Evolutionary conservation across 2,888 invertebrate species (phyloP), one percentile per base, ranked within the genome.

Genomic region (Baccha elongata): DNA sequence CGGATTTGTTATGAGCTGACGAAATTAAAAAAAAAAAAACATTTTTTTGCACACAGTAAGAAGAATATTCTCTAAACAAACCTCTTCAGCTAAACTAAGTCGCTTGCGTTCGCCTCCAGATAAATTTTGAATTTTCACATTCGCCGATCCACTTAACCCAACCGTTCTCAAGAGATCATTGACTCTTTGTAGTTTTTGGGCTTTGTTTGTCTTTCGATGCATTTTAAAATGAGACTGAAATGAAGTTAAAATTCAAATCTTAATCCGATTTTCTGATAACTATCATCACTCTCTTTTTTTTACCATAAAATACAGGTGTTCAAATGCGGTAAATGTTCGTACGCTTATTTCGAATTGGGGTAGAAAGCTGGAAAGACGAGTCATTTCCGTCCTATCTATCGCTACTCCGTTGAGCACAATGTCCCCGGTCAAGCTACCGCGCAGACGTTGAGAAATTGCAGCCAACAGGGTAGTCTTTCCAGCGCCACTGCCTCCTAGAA

Each of bases 101-200:
- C 96, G 92, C 88, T 97, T 96, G 87, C 94, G 93, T 90, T 98
- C 98, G 0, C 98, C 98, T 0, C 98, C 98, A 0, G 97, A 97
- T 42, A 98, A 92, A 11, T 94, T 93, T 87, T 94, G 94, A 29
- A 97, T 92, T 85, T 94, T 92, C 0, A 96, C 96, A 86, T 94
- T 91, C 0, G 92, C 92, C 87, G 96, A 95, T 87, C 94, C 94
- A 10, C 90, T 91, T 8, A 98, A 92, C 0, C 96, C 96, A 23
- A 98, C 92, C 73, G 95, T 94, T 0, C 86, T 40, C 26, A 91
- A 74, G 7, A 91, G 86, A 69, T 88, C 89, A 58, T 87, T 87
- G 2, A 90, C 90, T 3, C 89, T 86, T 17, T 88, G 87, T 1
- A 87, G 86, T 76, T 89, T 90, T 69, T 89, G 87, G 3, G 85